Percentiles rank a stretch among this genome's conserved stretches.
These are phyloP conservation scores for Tragelaphus eurycerus DNA, from an alignment of 2,797 vertebrate genomes.

Conservation along the genomic window DNA sequence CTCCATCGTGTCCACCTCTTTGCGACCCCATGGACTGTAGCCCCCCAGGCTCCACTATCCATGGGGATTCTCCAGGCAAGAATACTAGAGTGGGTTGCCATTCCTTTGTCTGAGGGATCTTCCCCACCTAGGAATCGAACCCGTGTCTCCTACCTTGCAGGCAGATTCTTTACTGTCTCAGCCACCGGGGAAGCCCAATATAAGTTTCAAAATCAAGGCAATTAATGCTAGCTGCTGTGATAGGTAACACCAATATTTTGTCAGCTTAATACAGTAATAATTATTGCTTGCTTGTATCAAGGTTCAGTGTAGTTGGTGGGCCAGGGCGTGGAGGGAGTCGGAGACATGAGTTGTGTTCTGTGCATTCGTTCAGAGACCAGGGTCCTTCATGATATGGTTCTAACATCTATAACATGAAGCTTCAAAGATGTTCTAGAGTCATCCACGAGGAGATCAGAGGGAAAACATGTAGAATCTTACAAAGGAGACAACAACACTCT, in stretches of 20 bases:
- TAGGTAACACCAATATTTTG: neutral
- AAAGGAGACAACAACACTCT: too few relatives aligned
- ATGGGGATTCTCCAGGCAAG: neutral
- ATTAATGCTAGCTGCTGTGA: neutral
- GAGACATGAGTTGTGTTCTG: neutral
- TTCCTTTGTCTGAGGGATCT: neutral
- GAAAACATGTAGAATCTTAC: neutral
- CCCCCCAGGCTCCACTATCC: neutral
- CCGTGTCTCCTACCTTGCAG: neutral
- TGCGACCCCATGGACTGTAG: neutral
- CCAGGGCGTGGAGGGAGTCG: neutral
- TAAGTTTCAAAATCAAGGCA: neutral
- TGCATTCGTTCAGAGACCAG: neutral
- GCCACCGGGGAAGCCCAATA: neutral
- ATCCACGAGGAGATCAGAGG: neutral
- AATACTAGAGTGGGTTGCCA: neutral
- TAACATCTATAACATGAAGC: neutral
- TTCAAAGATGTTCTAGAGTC: neutral
- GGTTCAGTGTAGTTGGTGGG: neutral
- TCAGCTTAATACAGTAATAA: neutral
- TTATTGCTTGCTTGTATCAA: neutral
- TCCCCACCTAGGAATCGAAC: neutral
- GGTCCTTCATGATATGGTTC: neutral
- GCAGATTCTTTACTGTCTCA: neutral
- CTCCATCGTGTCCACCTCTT: neutral